Evolutionary conservation across 1,140 invertebrate species (phyloP).

Genomic region (Leptinotarsa defecta): DNA sequence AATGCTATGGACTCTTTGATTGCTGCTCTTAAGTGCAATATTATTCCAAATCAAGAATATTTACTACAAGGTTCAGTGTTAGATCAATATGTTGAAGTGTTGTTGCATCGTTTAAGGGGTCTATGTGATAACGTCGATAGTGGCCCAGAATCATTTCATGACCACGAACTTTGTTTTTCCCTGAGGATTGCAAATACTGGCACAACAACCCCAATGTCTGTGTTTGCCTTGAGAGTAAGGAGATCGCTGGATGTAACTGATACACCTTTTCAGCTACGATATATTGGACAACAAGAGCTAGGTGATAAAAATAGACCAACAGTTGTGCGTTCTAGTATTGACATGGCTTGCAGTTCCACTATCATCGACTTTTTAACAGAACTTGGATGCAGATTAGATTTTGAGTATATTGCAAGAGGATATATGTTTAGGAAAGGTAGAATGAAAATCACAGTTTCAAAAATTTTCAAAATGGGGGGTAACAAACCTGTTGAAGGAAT

Average conservation of each 20-base stretch:
- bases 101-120: slow-evolving; percentile 87
- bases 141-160: slow-evolving; percentile 87
- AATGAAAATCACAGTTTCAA: slow-evolving; percentile 92
- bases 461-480: slow-evolving; percentile 84
- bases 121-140: slow-evolving; percentile 93
- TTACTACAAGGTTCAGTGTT: slow-evolving; percentile 89
- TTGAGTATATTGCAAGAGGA: slow-evolving; percentile 92
- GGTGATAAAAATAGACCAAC: slow-evolving; percentile 88
- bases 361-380: slow-evolving; percentile 91
- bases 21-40: slow-evolving; percentile 78
- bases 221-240: slow-evolving; percentile 70
- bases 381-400: slow-evolving; percentile 87
- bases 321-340: slow-evolving; percentile 86
- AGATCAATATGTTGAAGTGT: slow-evolving; percentile 89
- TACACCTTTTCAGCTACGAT: slow-evolving; percentile 85
- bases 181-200: slow-evolving; percentile 41
- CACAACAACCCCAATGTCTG: slow-evolving; percentile 38
- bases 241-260: slow-evolving; percentile 77
- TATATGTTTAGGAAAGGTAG: slow-evolving; percentile 95
- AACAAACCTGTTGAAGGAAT: slow-evolving; percentile 71
- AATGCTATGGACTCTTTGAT: slow-evolving; percentile 79
- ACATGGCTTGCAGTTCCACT: slow-evolving; percentile 87
- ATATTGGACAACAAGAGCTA: slow-evolving; percentile 88
- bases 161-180: slow-evolving; percentile 78
- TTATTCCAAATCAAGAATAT: slow-evolving; percentile 89